These are phyloP conservation scores for Sebastes cheni DNA, from an alignment of 2,797 vertebrate genomes.

Conservation along the genomic window DNA sequence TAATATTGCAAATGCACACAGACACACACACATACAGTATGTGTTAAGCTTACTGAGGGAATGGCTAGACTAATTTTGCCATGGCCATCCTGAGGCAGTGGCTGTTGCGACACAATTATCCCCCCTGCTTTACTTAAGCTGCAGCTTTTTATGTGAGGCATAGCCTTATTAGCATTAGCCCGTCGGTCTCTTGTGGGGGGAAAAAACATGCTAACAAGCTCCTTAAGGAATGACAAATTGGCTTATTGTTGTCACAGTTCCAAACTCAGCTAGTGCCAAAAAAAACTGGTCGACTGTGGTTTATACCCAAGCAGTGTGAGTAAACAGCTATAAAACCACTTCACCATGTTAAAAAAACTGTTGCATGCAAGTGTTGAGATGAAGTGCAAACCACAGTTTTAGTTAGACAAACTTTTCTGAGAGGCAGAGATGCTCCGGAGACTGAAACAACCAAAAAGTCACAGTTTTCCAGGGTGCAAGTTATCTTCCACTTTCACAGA, in stretches of 20 bases:
- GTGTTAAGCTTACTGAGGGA: conserved; percentile 8
- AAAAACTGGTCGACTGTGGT: not conserved
- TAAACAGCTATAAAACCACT: not conserved
- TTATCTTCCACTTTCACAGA: not conserved
- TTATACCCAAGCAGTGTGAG: not conserved
- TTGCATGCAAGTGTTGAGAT: conserved; percentile 22
- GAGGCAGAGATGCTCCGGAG: conserved; percentile 1
- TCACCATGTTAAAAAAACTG: not conserved
- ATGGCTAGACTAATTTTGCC: conserved; percentile 1
- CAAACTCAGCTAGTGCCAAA: conserved; percentile 10
- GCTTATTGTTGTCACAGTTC: conserved; percentile 10
- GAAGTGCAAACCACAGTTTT: not conserved
- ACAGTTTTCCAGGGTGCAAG: not conserved
- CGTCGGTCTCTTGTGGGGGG: not conserved
- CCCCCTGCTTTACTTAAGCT: conserved; percentile 9
- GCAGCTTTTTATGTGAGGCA: conserved; percentile 20
- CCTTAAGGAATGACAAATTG: conserved; percentile 25
- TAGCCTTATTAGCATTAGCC: conserved; percentile 20
- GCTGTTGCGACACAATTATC: conserved; percentile 16
- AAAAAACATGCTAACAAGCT: conserved; percentile 45
- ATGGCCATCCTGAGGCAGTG: conserved; percentile 6
- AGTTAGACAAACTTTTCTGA: conserved; percentile 16
- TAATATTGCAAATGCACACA: conserved; percentile 20
- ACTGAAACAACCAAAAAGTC: not conserved
- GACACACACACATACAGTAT: not conserved